phyloP scores from a whole-genome alignment of 1,140 invertebrate genomes.

The Scaptomyza hsui region DNA sequence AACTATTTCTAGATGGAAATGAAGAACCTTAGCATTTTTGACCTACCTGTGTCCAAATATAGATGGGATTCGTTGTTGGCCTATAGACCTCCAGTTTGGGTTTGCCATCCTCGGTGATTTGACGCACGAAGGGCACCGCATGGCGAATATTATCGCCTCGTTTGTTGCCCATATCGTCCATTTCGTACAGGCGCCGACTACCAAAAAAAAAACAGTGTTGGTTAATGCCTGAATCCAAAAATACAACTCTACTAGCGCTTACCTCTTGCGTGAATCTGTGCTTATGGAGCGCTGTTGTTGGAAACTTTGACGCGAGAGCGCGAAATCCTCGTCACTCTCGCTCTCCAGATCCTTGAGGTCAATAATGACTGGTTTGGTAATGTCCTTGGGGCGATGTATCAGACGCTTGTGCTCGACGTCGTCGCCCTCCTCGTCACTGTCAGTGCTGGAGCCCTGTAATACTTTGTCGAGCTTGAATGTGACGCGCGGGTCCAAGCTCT shows the following conservation, averaged over 20 bases:
- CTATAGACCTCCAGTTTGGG: constrained; percentile 83
- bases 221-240: neutral
- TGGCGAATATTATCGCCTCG: constrained; percentile 86
- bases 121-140: constrained; percentile 86
- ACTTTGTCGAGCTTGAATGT: constrained; percentile 83
- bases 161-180: constrained; percentile 86
- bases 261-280: constrained; percentile 83
- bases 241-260: neutral
- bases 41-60: constrained; percentile 86
- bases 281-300: constrained; percentile 81
- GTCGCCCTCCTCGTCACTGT: constrained; percentile 80
- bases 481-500: constrained; percentile 81
- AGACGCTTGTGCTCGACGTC: constrained; percentile 79
- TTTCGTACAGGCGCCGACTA: constrained; percentile 85
- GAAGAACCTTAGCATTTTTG: neutral
- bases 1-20: too few relatives aligned
- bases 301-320: constrained; percentile 69
- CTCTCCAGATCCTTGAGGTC: constrained; percentile 83
- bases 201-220: constrained; percentile 29
- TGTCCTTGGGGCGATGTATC: constrained; percentile 80
- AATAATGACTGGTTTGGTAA: constrained; percentile 83
- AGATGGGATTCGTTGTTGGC: constrained; percentile 86
- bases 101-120: constrained; percentile 84
- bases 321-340: constrained; percentile 82
- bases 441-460: constrained; percentile 75